phyloP scores from a whole-genome alignment of 2,888 invertebrate genomes.

The Coenonympha glycerion region DNA sequence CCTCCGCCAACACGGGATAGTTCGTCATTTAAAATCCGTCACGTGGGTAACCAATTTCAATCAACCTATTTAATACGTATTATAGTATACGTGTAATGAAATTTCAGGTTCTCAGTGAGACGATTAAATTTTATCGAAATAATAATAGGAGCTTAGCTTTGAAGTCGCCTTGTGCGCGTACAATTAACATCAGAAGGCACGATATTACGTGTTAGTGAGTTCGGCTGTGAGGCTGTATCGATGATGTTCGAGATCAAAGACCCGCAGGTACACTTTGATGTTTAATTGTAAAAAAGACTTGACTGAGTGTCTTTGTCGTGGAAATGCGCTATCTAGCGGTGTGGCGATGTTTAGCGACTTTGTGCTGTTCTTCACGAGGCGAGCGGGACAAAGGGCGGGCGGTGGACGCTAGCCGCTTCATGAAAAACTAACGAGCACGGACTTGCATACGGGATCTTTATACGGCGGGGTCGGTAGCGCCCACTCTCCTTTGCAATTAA shows the following conservation, averaged over 20 bases:
- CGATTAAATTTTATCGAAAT: slow-evolving; percentile 31
- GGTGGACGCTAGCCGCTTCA: slow-evolving; percentile 34
- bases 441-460: slow-evolving; percentile 23
- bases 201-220: slow-evolving; percentile 42
- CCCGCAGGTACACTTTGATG: slow-evolving; percentile 61
- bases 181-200: slow-evolving; percentile 34
- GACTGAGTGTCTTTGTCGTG: slow-evolving; percentile 58
- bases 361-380: slow-evolving; percentile 39
- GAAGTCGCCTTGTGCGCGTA: slow-evolving; percentile 32
- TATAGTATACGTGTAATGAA: slow-evolving; percentile 9
- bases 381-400: slow-evolving; percentile 44
- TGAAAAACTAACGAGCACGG: slow-evolving; percentile 44
- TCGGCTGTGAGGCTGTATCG: slow-evolving; percentile 61
- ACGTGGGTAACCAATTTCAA: not conserved
- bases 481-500: not conserved
- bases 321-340: slow-evolving; percentile 44
- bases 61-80: slow-evolving; percentile 10
- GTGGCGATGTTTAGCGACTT: slow-evolving; percentile 38
- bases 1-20: not conserved
- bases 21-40: not conserved
- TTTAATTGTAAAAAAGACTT: slow-evolving; percentile 60
- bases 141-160: slow-evolving; percentile 30
- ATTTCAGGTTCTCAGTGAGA: slow-evolving; percentile 23
- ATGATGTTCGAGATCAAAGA: slow-evolving; percentile 65
- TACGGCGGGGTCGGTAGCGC: not conserved